phyloP scores from a whole-genome alignment of 2,113 vertebrate species.

The Aspidoscelis tigris region DNA sequence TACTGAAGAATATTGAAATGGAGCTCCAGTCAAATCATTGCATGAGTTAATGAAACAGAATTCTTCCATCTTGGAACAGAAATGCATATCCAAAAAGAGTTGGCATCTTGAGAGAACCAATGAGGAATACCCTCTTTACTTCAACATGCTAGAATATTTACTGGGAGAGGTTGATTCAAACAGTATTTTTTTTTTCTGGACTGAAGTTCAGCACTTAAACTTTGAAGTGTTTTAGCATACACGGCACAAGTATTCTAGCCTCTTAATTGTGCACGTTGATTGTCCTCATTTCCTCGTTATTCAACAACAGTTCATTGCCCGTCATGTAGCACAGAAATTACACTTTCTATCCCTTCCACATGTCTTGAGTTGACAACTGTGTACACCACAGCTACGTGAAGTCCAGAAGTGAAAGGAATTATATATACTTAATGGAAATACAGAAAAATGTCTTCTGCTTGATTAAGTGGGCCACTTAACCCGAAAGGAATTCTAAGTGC shows the following conservation, averaged over 20 bases:
- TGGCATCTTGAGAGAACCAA: background rate
- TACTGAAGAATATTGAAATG: too few species aligned
- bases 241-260: background rate
- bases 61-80: background rate
- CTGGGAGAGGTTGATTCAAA: too few species aligned
- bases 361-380: constrained; percentile 4
- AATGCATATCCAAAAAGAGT: background rate
- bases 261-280: constrained; percentile 27
- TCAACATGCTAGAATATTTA: background rate
- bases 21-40: too few species aligned
- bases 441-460: constrained; percentile 16
- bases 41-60: background rate
- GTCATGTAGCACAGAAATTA: constrained; percentile 13
- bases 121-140: background rate
- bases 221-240: constrained; percentile 15
- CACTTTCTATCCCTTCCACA: background rate
- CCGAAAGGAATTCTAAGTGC: background rate
- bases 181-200: background rate
- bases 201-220: background rate
- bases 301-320: constrained; percentile 28
- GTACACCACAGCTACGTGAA: background rate
- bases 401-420: background rate
- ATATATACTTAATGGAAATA: background rate
- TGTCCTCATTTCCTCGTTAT: constrained; percentile 13
- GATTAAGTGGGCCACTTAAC: background rate